Evolutionary conservation across 2,797 vertebrate genomes (phyloP), one percentile per base, ranked within the genome.

Genomic region (Urophycis tenuis): DNA sequence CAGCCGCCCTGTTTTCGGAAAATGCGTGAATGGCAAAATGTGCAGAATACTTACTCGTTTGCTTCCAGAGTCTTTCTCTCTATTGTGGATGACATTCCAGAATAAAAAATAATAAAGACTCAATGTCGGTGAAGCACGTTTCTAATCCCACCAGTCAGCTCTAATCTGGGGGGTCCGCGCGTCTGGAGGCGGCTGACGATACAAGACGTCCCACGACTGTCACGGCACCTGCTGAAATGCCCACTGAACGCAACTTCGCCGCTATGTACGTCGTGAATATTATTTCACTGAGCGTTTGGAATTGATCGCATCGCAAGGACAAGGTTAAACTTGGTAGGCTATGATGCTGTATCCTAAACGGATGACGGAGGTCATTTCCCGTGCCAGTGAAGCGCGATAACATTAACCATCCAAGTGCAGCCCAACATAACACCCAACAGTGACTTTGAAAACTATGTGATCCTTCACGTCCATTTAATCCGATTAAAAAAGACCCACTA

Each of bases 51-150:
- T 96, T 89, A 99, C 97, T 98, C 97, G 45, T 94, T 95, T 72
- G 95, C 91, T 82, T 99, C 97, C 92, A 98, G 85, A 76, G 94
- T 96, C 91, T 98, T 98, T 87, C 97, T 96, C 89, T 98, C 97
- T 91, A 98, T 97, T 80, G 95, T 92, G 79, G 97, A 95, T 89
- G 96, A 90, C 97, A 98, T 98, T 89, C 92, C 83, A 81, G n/a
- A 60, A 60, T 19, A 35, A 35, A 3, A 31, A 39, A 77, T 36
- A 34, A 31, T 67, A 32, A 0, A 39, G 78, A 34, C 77, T 83
- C 80, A 80, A 82, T 76, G 3, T 74, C 45, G 78, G 49, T 81
- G 35, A 75, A 69, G 81, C 0, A 25, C 45, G 64, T 36, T 72
- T 72, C 17, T 10, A 74, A 41, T 73, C 76, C 70, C 80, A 17